Conservation (phyloP, 2,113 vertebrate species). For the Eleginops maclovinus region DNA sequence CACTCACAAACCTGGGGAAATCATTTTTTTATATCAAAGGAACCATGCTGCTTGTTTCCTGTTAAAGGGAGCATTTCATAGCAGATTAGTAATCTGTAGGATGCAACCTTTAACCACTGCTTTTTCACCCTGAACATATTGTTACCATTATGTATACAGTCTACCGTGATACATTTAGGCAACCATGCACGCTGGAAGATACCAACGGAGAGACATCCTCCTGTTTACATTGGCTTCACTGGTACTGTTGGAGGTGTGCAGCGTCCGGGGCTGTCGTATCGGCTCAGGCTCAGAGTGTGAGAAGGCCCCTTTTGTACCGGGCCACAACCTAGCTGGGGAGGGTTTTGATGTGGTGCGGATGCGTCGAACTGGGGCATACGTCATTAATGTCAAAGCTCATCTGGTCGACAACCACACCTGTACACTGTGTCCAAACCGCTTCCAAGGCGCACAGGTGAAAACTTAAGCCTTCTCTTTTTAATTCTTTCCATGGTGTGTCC, state of each 20-base stretch:
- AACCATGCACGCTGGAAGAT: slow-evolving; percentile 65
- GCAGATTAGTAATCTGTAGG: background rate
- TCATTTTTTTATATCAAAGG: background rate
- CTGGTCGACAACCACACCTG: slow-evolving; percentile 77
- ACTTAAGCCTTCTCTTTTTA: background rate
- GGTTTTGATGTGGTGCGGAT: slow-evolving; percentile 85
- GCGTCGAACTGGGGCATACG: slow-evolving; percentile 82
- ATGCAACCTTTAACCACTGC: background rate
- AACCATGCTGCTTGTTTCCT: background rate
- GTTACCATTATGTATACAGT: too few relatives aligned
- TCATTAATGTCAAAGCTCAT: slow-evolving; percentile 83
- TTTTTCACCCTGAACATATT: background rate
- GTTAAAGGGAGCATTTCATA: background rate
- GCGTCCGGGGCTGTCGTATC: slow-evolving; percentile 57
- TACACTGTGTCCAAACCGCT: slow-evolving; percentile 81
- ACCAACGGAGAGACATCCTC: background rate
- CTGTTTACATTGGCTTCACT: slow-evolving; percentile 50
- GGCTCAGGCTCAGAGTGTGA: slow-evolving; percentile 77
- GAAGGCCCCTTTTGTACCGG: slow-evolving; percentile 81
- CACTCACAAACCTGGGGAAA: background rate
- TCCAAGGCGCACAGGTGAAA: slow-evolving; percentile 74
- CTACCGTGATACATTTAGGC: slow-evolving; percentile 35
- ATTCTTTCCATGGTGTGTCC: background rate
- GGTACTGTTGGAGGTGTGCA: slow-evolving; percentile 34
- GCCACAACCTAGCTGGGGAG: slow-evolving; percentile 85